phyloP scores from a whole-genome alignment of 2,888 invertebrate genomes.

The Matsumyia berberina region DNA sequence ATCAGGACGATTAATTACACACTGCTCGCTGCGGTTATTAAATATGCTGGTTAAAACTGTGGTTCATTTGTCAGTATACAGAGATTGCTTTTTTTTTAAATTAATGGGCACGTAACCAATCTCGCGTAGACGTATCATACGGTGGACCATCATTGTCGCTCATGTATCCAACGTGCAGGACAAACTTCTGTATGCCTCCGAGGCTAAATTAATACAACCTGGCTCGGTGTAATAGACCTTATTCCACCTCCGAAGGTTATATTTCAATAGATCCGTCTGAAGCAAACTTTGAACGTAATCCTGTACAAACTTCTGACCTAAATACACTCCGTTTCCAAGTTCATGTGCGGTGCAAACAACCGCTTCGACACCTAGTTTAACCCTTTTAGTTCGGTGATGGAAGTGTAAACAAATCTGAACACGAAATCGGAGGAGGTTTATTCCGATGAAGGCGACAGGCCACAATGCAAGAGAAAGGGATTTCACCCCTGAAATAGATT shows the following conservation, averaged over 20 bases:
- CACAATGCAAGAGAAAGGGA: neutral
- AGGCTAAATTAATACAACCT: neutral
- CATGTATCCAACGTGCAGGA: neutral
- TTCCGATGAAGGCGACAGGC: neutral
- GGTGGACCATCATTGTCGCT: neutral
- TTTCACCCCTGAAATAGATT: neutral
- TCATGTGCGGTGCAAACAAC: conserved; percentile 59
- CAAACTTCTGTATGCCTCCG: conserved; percentile 4
- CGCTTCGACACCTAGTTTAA: conserved; percentile 60
- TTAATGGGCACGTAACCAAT: too few species aligned
- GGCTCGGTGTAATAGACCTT: conserved; percentile 1
- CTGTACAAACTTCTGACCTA: conserved; percentile 62
- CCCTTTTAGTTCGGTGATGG: conserved; percentile 49
- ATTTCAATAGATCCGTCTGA: conserved; percentile 51
- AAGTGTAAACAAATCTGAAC: conserved; percentile 51
- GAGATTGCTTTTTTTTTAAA: conserved; percentile 22
- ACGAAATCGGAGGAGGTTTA: conserved; percentile 31
- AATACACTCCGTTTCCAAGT: conserved; percentile 66
- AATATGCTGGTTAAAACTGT: neutral
- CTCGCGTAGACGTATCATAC: too few species aligned
- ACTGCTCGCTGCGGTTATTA: neutral
- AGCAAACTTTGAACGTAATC: conserved; percentile 48
- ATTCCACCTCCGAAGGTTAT: conserved; percentile 34
- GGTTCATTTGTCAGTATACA: neutral
- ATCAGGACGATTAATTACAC: conserved; percentile 26